phyloP scores from a whole-genome alignment of 2,797 vertebrate species.

The Muraenolepis orangiensis region DNA sequence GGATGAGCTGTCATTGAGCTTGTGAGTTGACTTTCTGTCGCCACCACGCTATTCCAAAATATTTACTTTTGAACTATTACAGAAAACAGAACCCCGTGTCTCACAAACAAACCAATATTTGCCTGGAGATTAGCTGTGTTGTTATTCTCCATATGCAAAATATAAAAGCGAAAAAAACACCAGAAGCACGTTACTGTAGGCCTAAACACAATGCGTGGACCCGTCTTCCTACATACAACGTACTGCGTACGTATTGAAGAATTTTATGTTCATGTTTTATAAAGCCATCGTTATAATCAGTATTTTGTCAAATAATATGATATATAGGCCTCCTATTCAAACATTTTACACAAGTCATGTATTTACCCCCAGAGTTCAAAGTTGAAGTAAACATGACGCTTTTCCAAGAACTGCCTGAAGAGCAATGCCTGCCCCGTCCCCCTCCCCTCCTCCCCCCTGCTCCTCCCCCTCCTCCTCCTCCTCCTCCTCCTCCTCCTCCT shows the following conservation, averaged over 20 bases:
- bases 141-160: neutral
- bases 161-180: neutral
- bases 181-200: neutral
- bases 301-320: neutral
- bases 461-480: no score
- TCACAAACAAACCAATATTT: neutral
- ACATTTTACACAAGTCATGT: neutral
- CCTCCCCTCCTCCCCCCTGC: no score
- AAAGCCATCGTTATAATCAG: neutral
- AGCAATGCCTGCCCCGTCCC: neutral
- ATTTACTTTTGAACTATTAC: neutral
- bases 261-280: neutral
- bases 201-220: neutral
- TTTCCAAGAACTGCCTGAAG: neutral
- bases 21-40: constrained; percentile 5
- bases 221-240: neutral
- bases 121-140: neutral
- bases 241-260: neutral
- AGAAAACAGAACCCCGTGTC: neutral
- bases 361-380: neutral
- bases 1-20: constrained; percentile 2
- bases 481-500: no score
- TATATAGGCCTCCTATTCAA: neutral
- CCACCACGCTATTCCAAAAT: neutral
- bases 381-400: neutral